Conservation (phyloP, 2,888 invertebrate species). For the Tetragnatha montana region DNA sequence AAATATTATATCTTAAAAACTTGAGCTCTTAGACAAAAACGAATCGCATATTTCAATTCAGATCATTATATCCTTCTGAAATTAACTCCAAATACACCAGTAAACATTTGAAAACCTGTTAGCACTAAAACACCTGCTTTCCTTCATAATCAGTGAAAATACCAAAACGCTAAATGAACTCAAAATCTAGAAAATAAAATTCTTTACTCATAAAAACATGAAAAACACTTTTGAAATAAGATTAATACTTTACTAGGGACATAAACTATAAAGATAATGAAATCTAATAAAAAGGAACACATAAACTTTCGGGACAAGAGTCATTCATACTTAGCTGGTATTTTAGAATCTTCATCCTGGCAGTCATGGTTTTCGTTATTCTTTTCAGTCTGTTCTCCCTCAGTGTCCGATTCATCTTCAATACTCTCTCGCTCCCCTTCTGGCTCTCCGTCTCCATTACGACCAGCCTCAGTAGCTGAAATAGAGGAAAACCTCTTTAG, state of each 20-base stretch:
- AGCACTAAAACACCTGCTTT: no score
- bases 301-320: background rate
- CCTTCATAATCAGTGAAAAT: no score
- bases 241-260: background rate
- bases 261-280: background rate
- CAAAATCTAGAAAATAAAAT: background rate
- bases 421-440: conserved; percentile 68
- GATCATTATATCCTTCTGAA: no score
- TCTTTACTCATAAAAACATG: background rate
- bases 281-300: background rate
- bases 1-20: no score
- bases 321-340: conserved; percentile 61
- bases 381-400: conserved; percentile 71
- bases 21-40: no score
- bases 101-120: no score
- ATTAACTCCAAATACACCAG: no score
- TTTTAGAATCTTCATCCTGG: conserved; percentile 71
- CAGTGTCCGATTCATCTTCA: conserved; percentile 73
- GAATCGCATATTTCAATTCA: no score
- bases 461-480: conserved; percentile 57
- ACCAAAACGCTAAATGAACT: no score
- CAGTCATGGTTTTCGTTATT: conserved; percentile 60
- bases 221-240: background rate
- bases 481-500: background rate
- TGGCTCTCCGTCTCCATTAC: conserved; percentile 68